These are phyloP conservation scores for Marronus borbonicus DNA, from an alignment of 2,888 invertebrate genomes.

Conservation along the genomic window DNA sequence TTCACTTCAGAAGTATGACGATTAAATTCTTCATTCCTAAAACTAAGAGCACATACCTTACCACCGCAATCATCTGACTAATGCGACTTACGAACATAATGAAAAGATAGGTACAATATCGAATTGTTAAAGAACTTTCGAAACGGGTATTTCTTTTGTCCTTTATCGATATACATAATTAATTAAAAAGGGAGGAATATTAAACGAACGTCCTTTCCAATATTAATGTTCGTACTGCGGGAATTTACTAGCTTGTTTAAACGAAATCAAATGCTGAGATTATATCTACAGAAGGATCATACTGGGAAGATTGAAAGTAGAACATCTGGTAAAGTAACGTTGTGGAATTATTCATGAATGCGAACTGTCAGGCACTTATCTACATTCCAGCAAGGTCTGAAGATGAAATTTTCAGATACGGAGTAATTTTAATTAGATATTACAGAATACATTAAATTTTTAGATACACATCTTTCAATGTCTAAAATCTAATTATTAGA, in stretches of 20 bases:
- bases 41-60: conserved; percentile 26
- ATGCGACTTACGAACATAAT: conserved; percentile 13
- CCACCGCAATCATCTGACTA: conserved; percentile 32
- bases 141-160: neutral
- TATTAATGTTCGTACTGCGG: neutral
- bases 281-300: neutral
- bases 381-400: conserved; percentile 8
- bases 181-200: neutral
- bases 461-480: conserved; percentile 1
- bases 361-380: conserved; percentile 15
- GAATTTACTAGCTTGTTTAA: neutral
- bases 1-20: conserved; percentile 13
- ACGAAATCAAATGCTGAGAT: neutral
- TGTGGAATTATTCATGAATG: conserved; percentile 33
- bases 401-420: conserved; percentile 12
- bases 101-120: conserved; percentile 23
- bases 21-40: conserved; percentile 35
- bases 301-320: conserved; percentile 7
- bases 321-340: conserved; percentile 20
- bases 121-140: conserved; percentile 2
- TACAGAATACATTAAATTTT: conserved; percentile 24
- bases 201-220: neutral
- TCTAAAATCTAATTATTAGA: conserved; percentile 18
- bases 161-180: conserved; percentile 11
- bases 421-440: conserved; percentile 11